phyloP scores from a whole-genome alignment of 1,140 invertebrate species.

The Cotesia chilonis region DNA sequence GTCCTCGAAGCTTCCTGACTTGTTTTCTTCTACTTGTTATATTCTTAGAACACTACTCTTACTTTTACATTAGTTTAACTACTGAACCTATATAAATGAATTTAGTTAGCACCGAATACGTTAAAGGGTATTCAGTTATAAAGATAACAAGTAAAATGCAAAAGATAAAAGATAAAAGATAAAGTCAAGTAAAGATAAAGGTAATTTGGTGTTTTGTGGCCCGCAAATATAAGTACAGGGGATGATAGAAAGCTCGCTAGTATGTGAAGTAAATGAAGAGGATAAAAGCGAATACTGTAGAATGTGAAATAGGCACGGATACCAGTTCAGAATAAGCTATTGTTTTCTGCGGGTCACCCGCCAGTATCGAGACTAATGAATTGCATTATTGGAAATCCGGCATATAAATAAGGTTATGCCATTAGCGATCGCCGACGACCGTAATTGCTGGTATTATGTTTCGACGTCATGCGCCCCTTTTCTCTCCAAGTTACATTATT shows the following conservation, averaged over 20 bases:
- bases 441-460: constrained; percentile 48
- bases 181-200: neutral
- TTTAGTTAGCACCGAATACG: constrained; percentile 5
- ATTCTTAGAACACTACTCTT: neutral
- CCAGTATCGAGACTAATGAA: constrained; percentile 47
- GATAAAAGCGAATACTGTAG: neutral
- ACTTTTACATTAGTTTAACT: constrained; percentile 4
- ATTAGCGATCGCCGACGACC: constrained; percentile 43
- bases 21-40: neutral
- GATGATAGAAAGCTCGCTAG: neutral
- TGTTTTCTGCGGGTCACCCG: constrained; percentile 41
- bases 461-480: constrained; percentile 11
- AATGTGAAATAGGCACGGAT: neutral
- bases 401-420: constrained; percentile 54
- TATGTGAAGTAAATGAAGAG: constrained; percentile 1
- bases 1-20: neutral
- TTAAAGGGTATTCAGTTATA: constrained; percentile 30
- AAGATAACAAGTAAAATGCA: neutral
- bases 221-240: neutral
- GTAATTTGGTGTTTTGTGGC: neutral
- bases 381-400: constrained; percentile 54
- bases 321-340: constrained; percentile 35
- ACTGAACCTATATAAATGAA: neutral
- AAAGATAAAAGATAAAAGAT: neutral
- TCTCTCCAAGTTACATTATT: constrained; percentile 7